Evolutionary conservation across 2,888 invertebrate genomes (phyloP), one percentile per base, ranked within the genome.

Genomic region (Pyralis farinalis): DNA sequence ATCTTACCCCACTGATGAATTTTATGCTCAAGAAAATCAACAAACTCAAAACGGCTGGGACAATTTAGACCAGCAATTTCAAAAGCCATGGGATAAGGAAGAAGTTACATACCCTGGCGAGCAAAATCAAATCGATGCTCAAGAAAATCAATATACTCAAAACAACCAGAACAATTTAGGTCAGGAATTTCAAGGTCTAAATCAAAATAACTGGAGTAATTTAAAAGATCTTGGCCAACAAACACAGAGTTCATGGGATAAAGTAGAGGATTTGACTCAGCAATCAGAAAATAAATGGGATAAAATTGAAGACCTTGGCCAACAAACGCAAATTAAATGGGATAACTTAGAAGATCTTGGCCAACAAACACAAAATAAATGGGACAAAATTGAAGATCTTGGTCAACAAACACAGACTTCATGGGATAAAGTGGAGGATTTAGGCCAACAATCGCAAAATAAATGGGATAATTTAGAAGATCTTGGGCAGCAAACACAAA

Each of bases 401-500:
- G 39, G 11, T 8, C 44, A 47, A 25, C 49, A 47, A 16, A 10
- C 36, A 6, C 46, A 43, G 16, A 34, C 31, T 20, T 34, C 46
- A 27, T 65, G 46, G 48, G 46, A 46, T 40, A 43, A 59, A 20
- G 16, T 47, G 3, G 41, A 56, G 44, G 36, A 42, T 28, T 29
- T 41, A 28, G 52, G 55, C 1, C 71, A 75, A 43, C 58, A 66
- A 51, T 47, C 49, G 20, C 58, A 57, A 54, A 65, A 49, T 16
- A 44, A 49, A 12, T 62, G 58, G 58, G 55, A 55, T 10, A 57
- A 61, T 59, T 37, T 43, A 37, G 66, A 71, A 48, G 47, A 67
- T 37, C 47, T 66, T 35, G 63, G 55, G 32, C 78, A 78, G 46
- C 67, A 74, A 49, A 51, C 61, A 4, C 61, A 64, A 55, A 56